Evolutionary conservation across 1,140 invertebrate genomes (phyloP), one percentile per base, ranked within the genome.

Genomic region (Sitophilus oryzae): DNA sequence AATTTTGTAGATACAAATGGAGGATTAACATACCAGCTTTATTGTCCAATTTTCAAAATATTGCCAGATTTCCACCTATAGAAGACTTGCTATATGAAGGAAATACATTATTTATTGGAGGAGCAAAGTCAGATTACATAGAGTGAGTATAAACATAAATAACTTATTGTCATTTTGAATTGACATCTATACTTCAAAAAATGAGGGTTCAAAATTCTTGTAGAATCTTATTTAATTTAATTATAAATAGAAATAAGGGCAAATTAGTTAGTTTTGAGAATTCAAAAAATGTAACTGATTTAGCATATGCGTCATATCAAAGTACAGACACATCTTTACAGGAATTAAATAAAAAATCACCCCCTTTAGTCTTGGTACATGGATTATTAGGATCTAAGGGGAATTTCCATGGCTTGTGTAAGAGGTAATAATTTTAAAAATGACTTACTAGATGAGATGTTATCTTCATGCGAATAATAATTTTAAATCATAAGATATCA

Each of bases 371-470:
- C 2, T 30, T 63, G 15, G 22, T 63, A 6, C 93, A 95, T 74
- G 91, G 90, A 1, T 72, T 95, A 10, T 82, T 93, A 58, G 91
- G 91, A 0, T 88, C 84, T 0, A 93, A 91, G 70, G 81, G 73
- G 56, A 94, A 95, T 68, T 94, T 89, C 88, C 83, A 85, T 43
- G 79, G 79, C 30, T 66, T 93, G 14, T 84, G 84, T 1, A 93
- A 89, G 72, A 78, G 77, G 82, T 56, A 74, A 71, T 43, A 1
- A 19, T 18, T 20, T 1, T 38, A 10, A 16, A 14, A n/a, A n/a
- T 37, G 35, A 34, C 11, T 34, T 34, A 34, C 25, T 34, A 6
- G 25, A 5, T 34, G 5, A 34, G 11, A 34, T 34, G 5, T 6
- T 34, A 34, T 34, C 5, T 11, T 6, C 5, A 6, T 34, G 25